A percentile compares a stretch with the other conserved stretches of the same genome.
phyloP scores from a whole-genome alignment of 2,888 invertebrate species.

The Lutraria lutraria region DNA sequence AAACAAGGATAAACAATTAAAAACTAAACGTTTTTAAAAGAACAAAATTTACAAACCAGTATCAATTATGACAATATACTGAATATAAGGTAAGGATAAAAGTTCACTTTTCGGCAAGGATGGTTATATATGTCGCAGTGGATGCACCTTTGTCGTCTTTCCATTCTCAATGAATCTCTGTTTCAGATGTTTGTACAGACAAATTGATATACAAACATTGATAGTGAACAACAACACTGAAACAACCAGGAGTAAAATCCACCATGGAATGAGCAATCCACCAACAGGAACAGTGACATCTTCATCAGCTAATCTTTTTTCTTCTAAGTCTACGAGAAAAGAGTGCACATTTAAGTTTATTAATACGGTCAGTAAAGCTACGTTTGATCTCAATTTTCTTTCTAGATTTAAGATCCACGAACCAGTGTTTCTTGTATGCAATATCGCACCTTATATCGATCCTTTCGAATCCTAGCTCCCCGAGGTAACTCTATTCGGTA shows the following conservation, averaged over 20 bases:
- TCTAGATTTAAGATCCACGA: no score
- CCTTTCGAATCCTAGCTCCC: no score
- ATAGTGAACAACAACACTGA: background rate
- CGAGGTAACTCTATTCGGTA: background rate
- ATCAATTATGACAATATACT: background rate
- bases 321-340: background rate
- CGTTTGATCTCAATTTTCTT: no score
- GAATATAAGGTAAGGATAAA: background rate
- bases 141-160: background rate
- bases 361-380: no score
- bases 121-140: background rate
- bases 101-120: background rate
- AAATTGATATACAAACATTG: background rate
- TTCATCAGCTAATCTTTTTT: background rate
- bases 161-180: background rate
- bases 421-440: no score
- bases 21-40: background rate
- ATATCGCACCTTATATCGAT: no score
- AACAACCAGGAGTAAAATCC: background rate
- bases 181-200: background rate
- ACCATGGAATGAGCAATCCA: slow-evolving; percentile 13
- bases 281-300: background rate
- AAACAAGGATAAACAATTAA: background rate
- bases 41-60: background rate
- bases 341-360: background rate